These are phyloP conservation scores for Dryas iulia DNA, from an alignment of 1,140 invertebrate species.

Conservation along the genomic window DNA sequence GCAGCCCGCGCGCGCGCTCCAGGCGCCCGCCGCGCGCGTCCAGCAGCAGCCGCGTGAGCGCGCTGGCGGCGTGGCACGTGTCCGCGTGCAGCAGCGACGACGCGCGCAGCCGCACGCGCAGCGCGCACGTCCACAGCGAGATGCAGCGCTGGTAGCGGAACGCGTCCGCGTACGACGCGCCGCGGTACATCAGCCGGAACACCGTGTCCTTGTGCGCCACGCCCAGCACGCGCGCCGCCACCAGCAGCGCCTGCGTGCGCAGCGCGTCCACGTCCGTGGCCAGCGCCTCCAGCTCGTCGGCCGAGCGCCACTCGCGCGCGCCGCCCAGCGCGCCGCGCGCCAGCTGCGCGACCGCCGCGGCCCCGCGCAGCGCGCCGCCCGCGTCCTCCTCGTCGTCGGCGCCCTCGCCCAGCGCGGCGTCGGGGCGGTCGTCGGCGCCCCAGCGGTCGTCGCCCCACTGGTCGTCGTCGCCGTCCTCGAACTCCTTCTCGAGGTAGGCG, in stretches of 20 bases:
- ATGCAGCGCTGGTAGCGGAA: constrained; percentile 92
- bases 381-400: constrained; percentile 51
- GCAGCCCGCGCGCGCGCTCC: constrained; percentile 78
- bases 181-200: constrained; percentile 86
- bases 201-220: constrained; percentile 91
- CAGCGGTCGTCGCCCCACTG: constrained; percentile 43
- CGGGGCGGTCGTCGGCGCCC: constrained; percentile 33
- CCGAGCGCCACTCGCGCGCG: constrained; percentile 86
- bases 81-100: constrained; percentile 75
- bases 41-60: constrained; percentile 88
- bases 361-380: constrained; percentile 56
- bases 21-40: constrained; percentile 86
- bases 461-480: constrained; percentile 37
- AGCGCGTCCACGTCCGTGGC: constrained; percentile 88
- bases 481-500: constrained; percentile 30
- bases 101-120: constrained; percentile 83
- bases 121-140: constrained; percentile 90
- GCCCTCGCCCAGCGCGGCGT: neutral
- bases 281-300: constrained; percentile 84
- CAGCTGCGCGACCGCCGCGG: constrained; percentile 46
- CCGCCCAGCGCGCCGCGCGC: constrained; percentile 82
- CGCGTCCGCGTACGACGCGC: constrained; percentile 93
- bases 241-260: constrained; percentile 90
- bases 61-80: constrained; percentile 89
- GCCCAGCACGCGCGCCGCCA: constrained; percentile 91